A percentile compares a stretch with the other conserved stretches of the same genome.
Conservation (phyloP, 2,888 invertebrate genomes). For the Nebria brevicollis region DNA sequence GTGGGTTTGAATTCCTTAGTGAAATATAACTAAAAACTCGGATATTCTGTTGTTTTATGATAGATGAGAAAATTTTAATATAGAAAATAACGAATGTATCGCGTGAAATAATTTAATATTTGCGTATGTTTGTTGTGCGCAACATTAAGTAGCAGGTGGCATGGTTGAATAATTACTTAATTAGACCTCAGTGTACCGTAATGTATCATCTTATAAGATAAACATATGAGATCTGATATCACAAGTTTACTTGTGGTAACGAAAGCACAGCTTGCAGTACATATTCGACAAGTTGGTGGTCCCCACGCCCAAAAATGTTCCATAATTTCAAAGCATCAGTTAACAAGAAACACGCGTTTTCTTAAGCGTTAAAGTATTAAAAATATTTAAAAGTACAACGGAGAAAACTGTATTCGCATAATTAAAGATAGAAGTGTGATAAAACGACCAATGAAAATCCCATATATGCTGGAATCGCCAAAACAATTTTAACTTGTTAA, state of each 20-base stretch:
- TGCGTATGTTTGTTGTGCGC: neutral
- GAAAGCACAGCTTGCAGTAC: neutral
- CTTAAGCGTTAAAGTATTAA: too few relatives aligned
- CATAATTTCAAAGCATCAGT: neutral
- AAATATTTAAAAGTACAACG: too few relatives aligned
- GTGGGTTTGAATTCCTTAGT: too few relatives aligned
- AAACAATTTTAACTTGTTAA: neutral
- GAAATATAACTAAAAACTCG: too few relatives aligned
- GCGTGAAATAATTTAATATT: neutral
- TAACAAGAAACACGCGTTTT: too few relatives aligned
- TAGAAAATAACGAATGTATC: too few relatives aligned
- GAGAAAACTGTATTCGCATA: too few relatives aligned
- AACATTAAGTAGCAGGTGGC: neutral
- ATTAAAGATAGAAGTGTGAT: too few relatives aligned
- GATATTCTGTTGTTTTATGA: too few relatives aligned
- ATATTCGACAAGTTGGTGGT: neutral
- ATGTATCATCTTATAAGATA: neutral
- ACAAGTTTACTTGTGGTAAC: neutral
- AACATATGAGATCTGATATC: neutral
- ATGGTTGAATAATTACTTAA: neutral
- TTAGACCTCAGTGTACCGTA: neutral
- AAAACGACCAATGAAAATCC: too few relatives aligned
- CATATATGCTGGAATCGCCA: neutral
- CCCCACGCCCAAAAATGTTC: too few relatives aligned
- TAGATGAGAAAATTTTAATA: too few relatives aligned